These are phyloP conservation scores for Cuniculus paca DNA, from an alignment of 2,797 vertebrate species.

Conservation along the genomic window DNA sequence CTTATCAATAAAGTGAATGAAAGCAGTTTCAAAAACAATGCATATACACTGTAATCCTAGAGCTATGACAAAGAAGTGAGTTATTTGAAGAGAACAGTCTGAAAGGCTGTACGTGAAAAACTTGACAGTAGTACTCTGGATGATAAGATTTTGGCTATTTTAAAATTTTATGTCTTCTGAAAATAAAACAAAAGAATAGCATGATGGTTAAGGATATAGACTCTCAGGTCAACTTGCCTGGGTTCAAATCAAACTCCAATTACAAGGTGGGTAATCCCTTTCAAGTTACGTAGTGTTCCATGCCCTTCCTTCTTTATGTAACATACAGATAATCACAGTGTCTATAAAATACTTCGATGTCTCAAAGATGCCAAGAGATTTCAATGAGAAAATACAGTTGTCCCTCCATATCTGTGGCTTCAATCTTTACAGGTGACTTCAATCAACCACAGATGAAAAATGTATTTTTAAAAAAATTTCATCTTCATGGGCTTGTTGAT, in stretches of 20 bases:
- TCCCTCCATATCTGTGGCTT: neutral
- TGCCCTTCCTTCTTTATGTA: neutral
- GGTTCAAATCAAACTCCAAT: neutral
- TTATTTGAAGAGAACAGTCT: neutral
- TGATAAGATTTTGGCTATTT: neutral
- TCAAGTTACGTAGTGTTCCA: neutral
- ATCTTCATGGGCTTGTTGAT: neutral
- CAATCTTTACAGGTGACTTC: neutral
- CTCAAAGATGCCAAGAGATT: neutral
- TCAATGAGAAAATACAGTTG: neutral
- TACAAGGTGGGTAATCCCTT: neutral
- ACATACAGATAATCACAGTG: neutral
- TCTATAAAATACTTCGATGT: neutral
- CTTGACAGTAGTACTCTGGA: neutral
- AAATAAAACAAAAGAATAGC: neutral
- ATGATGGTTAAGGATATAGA: neutral
- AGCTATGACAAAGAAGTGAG: neutral
- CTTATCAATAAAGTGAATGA: neutral
- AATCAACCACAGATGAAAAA: neutral
- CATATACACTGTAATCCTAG: neutral
- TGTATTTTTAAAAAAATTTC: neutral
- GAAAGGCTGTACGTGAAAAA: neutral
- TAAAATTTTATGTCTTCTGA: neutral
- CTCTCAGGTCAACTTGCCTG: neutral
- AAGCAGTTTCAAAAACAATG: neutral